These are phyloP conservation scores for Ianthella basta DNA, from an alignment of 37 sponge, comb jelly and placozoan species.

Conservation along the genomic window DNA sequence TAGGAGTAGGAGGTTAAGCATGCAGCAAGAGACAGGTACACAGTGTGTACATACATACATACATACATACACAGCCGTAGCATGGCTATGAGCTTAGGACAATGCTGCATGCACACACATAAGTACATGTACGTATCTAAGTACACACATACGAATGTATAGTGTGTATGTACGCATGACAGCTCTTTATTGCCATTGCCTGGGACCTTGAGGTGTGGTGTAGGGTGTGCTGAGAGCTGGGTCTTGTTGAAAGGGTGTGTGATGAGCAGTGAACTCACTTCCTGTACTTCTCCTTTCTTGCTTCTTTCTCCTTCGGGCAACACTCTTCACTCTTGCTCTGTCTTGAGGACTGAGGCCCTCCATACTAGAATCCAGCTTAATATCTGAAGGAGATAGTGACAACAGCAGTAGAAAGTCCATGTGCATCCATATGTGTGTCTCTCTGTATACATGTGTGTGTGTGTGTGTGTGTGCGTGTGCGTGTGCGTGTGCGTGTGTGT, in stretches of 20 bases:
- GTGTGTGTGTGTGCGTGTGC: slow-evolving; percentile 6
- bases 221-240: neutral
- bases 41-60: neutral
- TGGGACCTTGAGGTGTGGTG: neutral
- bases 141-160: neutral
- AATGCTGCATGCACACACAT: neutral
- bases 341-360: neutral
- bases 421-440: neutral
- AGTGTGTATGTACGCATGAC: neutral
- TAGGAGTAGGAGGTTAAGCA: no score
- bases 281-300: slow-evolving; percentile 70
- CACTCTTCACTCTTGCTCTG: slow-evolving; percentile 42
- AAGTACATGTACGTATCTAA: neutral
- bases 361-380: neutral
- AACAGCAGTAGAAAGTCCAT: neutral
- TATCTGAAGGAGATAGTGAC: neutral
- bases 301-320: slow-evolving; percentile 60
- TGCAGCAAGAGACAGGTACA: neutral
- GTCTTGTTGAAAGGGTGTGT: neutral
- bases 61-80: neutral
- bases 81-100: neutral
- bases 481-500: neutral
- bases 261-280: neutral
- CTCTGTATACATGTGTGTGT: slow-evolving; percentile 12
- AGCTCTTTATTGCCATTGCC: neutral